Conservation (phyloP, 2,113 vertebrate species). For the Centrocercus urophasianus region DNA sequence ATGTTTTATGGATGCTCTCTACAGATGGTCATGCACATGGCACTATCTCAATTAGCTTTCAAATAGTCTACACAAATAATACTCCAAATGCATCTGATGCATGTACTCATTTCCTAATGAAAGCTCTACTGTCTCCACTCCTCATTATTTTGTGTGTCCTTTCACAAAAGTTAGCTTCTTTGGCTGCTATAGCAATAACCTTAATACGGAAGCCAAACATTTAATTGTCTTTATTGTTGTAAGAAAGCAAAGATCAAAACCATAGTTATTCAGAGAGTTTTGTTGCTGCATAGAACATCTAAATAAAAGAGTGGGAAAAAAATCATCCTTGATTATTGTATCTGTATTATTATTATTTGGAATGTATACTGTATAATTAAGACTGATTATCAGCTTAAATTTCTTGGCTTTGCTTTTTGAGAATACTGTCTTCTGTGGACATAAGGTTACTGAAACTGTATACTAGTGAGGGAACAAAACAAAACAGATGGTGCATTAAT, state of each 20-base stretch:
- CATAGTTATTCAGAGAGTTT: neutral
- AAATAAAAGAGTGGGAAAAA: slow-evolving; percentile 2
- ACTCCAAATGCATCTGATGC: slow-evolving; percentile 27
- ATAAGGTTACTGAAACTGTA: slow-evolving; percentile 69
- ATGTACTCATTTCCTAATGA: slow-evolving; percentile 18
- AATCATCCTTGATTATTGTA: slow-evolving; percentile 24
- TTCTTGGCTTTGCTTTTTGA: slow-evolving; percentile 70
- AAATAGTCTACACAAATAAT: slow-evolving; percentile 28
- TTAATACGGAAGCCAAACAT: slow-evolving; percentile 38
- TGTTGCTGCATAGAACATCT: neutral
- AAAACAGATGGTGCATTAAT: slow-evolving; percentile 81
- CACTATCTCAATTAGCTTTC: slow-evolving; percentile 17
- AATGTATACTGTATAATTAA: slow-evolving; percentile 61
- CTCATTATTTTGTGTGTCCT: neutral
- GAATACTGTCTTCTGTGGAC: slow-evolving; percentile 65
- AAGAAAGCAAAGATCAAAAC: slow-evolving; percentile 54
- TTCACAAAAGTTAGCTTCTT: slow-evolving; percentile 5
- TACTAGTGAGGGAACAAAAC: slow-evolving; percentile 68
- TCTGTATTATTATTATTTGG: slow-evolving; percentile 60
- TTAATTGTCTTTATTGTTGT: slow-evolving; percentile 53
- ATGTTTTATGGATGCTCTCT: slow-evolving; percentile 17
- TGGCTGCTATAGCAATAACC: slow-evolving; percentile 26
- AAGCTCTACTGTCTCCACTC: neutral
- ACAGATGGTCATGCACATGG: slow-evolving; percentile 48
- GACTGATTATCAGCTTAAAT: slow-evolving; percentile 64